A percentile compares a stretch with the other conserved stretches of the same genome.
phyloP scores from a whole-genome alignment of 92 coral and sea anemone species.

The Zoanthus gigantus region DNA sequence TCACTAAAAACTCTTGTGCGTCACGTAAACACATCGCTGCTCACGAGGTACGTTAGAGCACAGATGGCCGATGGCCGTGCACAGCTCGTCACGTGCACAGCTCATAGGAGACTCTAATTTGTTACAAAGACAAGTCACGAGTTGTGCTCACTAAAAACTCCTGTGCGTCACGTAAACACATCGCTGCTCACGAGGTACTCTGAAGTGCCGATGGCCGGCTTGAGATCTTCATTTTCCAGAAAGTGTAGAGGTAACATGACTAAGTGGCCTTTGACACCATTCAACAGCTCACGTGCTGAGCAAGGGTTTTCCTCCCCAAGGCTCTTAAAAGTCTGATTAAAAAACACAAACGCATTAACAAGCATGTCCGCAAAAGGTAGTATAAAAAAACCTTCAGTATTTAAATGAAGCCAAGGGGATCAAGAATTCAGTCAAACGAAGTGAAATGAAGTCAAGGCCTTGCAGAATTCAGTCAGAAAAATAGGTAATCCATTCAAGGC shows the following conservation, averaged over 20 bases:
- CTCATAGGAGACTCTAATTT: not conserved
- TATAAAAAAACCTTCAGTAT: too few species aligned
- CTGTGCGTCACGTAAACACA: constrained; percentile 75
- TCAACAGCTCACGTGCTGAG: constrained; percentile 70
- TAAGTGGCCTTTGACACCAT: constrained; percentile 87
- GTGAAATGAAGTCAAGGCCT: too few species aligned
- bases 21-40: too few species aligned
- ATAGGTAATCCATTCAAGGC: too few species aligned
- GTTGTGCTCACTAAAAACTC: not conserved
- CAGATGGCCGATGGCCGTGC: too few species aligned
- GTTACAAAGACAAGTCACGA: not conserved
- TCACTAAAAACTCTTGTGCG: too few species aligned
- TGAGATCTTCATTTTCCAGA: constrained; percentile 83
- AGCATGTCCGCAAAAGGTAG: too few species aligned
- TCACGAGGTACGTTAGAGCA: too few species aligned
- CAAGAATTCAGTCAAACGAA: too few species aligned
- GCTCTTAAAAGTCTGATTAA: constrained; percentile 53
- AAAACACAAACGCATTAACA: not conserved
- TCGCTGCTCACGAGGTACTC: constrained; percentile 78
- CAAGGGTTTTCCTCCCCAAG: constrained; percentile 58
- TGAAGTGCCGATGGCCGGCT: constrained; percentile 88
- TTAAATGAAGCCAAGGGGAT: too few species aligned
- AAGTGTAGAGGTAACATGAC: constrained; percentile 86
- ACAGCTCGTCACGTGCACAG: too few species aligned
- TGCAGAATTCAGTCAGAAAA: too few species aligned